phyloP scores from a whole-genome alignment of 2,113 vertebrate species.

The Kryptolebias marmoratus region DNA sequence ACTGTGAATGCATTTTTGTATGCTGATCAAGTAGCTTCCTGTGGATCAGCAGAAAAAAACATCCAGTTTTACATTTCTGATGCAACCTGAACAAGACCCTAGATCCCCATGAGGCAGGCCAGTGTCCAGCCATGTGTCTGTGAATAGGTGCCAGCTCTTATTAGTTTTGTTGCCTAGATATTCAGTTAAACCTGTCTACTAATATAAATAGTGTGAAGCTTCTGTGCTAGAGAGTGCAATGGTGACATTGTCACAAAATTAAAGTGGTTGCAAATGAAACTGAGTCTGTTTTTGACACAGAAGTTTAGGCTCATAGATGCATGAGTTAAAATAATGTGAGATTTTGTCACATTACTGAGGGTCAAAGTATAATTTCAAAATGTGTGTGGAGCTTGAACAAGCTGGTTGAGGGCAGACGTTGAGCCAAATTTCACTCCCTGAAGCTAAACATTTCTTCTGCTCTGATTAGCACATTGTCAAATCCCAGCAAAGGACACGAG shows the following conservation, averaged over 20 bases:
- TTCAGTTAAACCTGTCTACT: neutral
- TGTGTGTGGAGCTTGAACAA: slow-evolving; percentile 7
- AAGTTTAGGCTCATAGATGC: slow-evolving; percentile 3
- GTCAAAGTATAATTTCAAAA: slow-evolving; percentile 4
- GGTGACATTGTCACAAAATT: neutral
- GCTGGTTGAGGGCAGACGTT: slow-evolving; percentile 20
- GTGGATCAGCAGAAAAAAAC: neutral
- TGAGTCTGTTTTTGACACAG: neutral
- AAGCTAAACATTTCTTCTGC: slow-evolving; percentile 60
- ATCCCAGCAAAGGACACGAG: slow-evolving; percentile 47
- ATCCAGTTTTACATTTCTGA: neutral
- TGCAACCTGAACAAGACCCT: neutral
- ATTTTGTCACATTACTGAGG: slow-evolving; percentile 3
- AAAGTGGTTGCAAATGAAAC: neutral
- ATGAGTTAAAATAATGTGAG: slow-evolving; percentile 7
- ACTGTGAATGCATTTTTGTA: neutral
- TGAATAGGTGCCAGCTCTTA: neutral
- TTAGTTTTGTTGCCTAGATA: neutral
- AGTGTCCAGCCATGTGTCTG: neutral
- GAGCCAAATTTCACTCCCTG: slow-evolving; percentile 27
- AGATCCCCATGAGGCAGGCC: neutral
- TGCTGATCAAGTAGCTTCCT: neutral
- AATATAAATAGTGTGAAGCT: neutral
- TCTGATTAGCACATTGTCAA: slow-evolving; percentile 70
- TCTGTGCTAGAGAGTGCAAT: neutral